These are phyloP conservation scores for Tridacna gigas DNA, from an alignment of 2,888 invertebrate genomes.

Conservation along the genomic window DNA sequence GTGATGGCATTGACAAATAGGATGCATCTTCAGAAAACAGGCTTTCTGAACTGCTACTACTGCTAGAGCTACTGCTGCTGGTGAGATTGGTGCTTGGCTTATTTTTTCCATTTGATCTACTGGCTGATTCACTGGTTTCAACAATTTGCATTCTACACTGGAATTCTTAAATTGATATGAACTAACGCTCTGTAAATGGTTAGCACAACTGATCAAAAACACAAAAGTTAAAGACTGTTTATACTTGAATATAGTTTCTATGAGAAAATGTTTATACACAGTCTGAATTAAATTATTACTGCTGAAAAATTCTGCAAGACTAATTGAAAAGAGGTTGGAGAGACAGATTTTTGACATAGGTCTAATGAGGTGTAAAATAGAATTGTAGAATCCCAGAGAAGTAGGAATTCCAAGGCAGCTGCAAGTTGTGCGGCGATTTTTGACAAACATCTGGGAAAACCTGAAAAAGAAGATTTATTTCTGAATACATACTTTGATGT, in stretches of 20 bases:
- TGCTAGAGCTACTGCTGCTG: constrained; percentile 56
- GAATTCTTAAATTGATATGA: neutral
- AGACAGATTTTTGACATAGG: constrained; percentile 80
- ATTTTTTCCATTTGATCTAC: constrained; percentile 24
- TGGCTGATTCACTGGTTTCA: constrained; percentile 42
- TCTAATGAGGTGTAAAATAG: constrained; percentile 73
- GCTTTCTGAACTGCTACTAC: constrained; percentile 58
- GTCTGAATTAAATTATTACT: constrained; percentile 72
- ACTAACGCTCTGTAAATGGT: neutral
- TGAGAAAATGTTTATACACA: neutral
- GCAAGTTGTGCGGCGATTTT: constrained; percentile 13
- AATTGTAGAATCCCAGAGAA: constrained; percentile 23
- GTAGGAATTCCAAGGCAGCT: constrained; percentile 21
- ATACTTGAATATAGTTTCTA: constrained; percentile 15
- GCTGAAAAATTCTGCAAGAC: constrained; percentile 78
- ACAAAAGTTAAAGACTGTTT: constrained; percentile 14
- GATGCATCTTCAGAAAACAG: constrained; percentile 64
- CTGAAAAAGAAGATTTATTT: constrained; percentile 41
- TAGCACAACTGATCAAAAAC: neutral
- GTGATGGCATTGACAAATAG: constrained; percentile 69
- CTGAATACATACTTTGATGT: too few relatives aligned
- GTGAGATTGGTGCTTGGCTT: constrained; percentile 29
- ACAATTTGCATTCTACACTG: constrained; percentile 47
- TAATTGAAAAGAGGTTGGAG: constrained; percentile 77
- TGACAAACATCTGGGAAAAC: constrained; percentile 57